Conservation (phyloP, 1,140 invertebrate species). For the Megalopta genalis region DNA sequence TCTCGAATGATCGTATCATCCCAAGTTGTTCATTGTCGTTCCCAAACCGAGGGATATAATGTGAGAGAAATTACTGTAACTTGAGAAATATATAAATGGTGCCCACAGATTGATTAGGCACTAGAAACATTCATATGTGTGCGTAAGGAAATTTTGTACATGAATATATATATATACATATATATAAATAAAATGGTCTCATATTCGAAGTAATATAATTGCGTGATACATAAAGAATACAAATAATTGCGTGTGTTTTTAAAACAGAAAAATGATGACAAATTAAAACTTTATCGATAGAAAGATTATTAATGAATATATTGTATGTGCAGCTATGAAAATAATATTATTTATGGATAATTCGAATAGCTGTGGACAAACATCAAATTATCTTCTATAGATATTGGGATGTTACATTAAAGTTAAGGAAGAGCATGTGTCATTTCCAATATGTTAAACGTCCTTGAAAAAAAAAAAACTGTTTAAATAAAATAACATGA, state of each 20-base stretch:
- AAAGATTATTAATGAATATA: slow-evolving; percentile 30
- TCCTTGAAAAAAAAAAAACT: not conserved
- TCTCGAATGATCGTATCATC: no score
- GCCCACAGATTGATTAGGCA: slow-evolving; percentile 45
- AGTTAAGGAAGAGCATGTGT: not conserved
- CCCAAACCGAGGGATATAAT: no score
- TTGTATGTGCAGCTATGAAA: slow-evolving; percentile 36
- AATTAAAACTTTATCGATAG: slow-evolving; percentile 40
- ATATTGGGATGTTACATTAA: slow-evolving; percentile 3
- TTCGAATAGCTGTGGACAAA: slow-evolving; percentile 8
- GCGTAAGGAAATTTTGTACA: slow-evolving; percentile 38
- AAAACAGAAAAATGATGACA: slow-evolving; percentile 19
- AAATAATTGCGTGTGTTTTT: slow-evolving; percentile 43
- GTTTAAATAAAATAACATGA: not conserved
- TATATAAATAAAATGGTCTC: slow-evolving; percentile 18
- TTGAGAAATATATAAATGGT: slow-evolving; percentile 39
- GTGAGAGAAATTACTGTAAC: not conserved
- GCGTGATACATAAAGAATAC: slow-evolving; percentile 45
- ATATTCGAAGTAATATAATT: slow-evolving; percentile 40
- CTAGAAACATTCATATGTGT: slow-evolving; percentile 19
- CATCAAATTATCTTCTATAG: slow-evolving; percentile 39
- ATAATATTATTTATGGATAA: slow-evolving; percentile 12
- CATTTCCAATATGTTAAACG: not conserved
- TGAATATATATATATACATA: not conserved
- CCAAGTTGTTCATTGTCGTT: no score